Conservation (phyloP, 2,797 vertebrate genomes). For the Botia almorhae region DNA sequence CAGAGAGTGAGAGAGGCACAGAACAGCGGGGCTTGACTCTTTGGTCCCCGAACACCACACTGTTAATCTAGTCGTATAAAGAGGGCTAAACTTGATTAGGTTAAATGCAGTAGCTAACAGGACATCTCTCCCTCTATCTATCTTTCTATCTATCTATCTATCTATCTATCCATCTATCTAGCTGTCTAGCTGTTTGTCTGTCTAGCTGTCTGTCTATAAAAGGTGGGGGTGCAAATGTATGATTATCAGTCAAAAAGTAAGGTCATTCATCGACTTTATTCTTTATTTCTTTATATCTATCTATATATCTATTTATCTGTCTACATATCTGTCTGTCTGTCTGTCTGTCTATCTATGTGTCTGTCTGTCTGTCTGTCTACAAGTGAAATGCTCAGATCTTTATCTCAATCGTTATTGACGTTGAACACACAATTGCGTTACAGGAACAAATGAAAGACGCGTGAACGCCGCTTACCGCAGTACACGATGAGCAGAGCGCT, state of each 20-base stretch:
- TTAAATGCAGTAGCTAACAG: slow-evolving; percentile 2
- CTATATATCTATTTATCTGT: too few species aligned
- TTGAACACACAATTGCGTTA: not conserved
- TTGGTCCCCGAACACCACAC: slow-evolving; percentile 34
- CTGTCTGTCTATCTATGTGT: too few species aligned
- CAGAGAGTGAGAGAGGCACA: slow-evolving; percentile 2
- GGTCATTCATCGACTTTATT: too few species aligned
- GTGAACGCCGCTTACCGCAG: slow-evolving; percentile 80
- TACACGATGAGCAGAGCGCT: slow-evolving; percentile 80
- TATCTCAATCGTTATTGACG: not conserved
- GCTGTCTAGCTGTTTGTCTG: not conserved
- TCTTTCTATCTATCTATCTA: not conserved
- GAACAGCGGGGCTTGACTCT: slow-evolving; percentile 40
- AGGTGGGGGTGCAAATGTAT: too few species aligned
- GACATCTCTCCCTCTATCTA: not conserved
- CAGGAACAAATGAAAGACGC: not conserved
- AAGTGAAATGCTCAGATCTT: too few species aligned
- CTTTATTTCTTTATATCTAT: too few species aligned
- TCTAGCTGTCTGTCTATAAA: not conserved
- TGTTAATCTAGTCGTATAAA: slow-evolving; percentile 25
- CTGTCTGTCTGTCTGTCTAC: too few species aligned
- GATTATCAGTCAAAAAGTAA: too few species aligned
- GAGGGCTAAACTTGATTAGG: slow-evolving; percentile 4
- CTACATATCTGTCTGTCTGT: too few species aligned
- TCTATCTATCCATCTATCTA: not conserved